These are phyloP conservation scores for Anhinga anhinga DNA, from an alignment of 2,113 vertebrate genomes.

Conservation along the genomic window DNA sequence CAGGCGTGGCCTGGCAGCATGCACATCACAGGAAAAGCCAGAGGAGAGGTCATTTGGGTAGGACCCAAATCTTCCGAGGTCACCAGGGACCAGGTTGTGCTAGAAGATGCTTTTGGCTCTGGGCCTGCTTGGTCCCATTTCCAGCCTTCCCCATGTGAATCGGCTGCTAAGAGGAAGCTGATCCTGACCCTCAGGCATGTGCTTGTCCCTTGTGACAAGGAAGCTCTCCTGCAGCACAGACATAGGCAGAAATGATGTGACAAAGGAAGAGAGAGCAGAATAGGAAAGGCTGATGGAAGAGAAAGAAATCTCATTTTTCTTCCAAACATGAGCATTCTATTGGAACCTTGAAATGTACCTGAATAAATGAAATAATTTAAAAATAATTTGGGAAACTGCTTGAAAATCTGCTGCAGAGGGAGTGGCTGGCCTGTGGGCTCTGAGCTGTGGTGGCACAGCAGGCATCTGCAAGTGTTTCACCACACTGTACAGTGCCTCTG, in stretches of 20 bases:
- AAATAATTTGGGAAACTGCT: not conserved
- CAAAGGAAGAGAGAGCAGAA: not conserved
- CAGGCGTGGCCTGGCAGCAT: not conserved
- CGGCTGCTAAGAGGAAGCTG: not conserved
- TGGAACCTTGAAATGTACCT: not conserved
- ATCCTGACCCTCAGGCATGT: not conserved
- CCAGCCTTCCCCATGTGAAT: not conserved
- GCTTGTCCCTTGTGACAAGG: not conserved
- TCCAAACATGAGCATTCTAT: not conserved
- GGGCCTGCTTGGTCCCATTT: not conserved
- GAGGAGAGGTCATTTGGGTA: not conserved
- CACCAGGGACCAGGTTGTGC: not conserved
- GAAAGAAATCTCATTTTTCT: not conserved
- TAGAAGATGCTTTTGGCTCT: not conserved
- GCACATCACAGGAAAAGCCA: not conserved
- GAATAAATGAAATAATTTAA: not conserved
- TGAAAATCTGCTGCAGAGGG: not conserved
- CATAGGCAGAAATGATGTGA: not conserved
- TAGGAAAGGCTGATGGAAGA: not conserved
- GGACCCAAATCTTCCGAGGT: not conserved
- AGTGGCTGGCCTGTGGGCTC: not conserved
- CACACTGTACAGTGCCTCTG: not conserved
- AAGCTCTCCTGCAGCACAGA: not conserved
- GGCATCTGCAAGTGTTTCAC: not conserved
- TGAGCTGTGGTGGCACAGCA: not conserved